These are phyloP conservation scores for Noctua fimbriata DNA, from an alignment of 2,888 invertebrate species.

Conservation along the genomic window DNA sequence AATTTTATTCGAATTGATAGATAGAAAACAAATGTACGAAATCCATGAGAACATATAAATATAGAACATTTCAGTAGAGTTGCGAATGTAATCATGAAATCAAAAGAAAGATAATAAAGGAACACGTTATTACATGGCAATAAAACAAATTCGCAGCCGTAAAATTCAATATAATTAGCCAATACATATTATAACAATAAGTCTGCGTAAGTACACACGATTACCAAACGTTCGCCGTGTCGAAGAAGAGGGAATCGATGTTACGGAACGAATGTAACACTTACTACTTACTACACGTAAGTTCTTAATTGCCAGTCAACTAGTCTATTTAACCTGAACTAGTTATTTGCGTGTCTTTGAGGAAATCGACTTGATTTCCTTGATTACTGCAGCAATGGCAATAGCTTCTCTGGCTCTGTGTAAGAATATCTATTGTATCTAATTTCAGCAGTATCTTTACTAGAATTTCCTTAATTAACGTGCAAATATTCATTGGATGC, in stretches of 20 bases:
- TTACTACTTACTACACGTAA: slow-evolving; percentile 77
- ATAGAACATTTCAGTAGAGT: not conserved
- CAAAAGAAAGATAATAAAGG: not conserved
- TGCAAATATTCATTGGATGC: not conserved
- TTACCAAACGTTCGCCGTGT: slow-evolving; percentile 72
- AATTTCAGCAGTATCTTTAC: slow-evolving; percentile 1
- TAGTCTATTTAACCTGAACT: slow-evolving; percentile 66
- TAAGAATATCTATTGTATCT: slow-evolving; percentile 32
- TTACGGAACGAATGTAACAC: slow-evolving; percentile 87
- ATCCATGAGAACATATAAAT: not conserved
- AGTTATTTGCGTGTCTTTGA: slow-evolving; percentile 61
- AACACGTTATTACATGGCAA: not conserved
- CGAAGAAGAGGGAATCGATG: slow-evolving; percentile 80
- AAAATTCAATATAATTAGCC: slow-evolving; percentile 33
- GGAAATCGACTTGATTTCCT: slow-evolving; percentile 66
- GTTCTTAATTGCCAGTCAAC: slow-evolving; percentile 69
- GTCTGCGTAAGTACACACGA: slow-evolving; percentile 38
- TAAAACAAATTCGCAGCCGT: slow-evolving; percentile 7
- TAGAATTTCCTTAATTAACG: not conserved
- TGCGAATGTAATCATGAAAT: not conserved
- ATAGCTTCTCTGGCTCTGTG: slow-evolving; percentile 9
- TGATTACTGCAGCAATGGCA: slow-evolving; percentile 34
- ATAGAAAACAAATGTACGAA: not conserved
- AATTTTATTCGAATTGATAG: slow-evolving; percentile 6
- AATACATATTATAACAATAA: slow-evolving; percentile 54